phyloP scores from a whole-genome alignment of 2,797 vertebrate species.

The Pelodytes ibericus region DNA sequence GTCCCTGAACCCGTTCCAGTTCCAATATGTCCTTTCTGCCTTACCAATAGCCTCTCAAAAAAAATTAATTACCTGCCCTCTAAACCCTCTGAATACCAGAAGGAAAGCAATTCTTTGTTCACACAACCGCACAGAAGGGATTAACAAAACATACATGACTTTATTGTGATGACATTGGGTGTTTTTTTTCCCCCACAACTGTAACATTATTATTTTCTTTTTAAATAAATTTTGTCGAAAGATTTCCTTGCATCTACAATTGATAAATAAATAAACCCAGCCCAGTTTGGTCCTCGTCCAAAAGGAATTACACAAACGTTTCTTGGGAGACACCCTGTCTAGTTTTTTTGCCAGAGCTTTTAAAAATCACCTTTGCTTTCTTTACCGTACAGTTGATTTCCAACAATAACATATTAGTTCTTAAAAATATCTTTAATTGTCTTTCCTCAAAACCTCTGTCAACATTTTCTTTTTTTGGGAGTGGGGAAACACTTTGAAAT shows the following conservation, averaged over 20 bases:
- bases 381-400: background rate
- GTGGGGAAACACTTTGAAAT: conserved; percentile 5
- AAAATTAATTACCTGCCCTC: too few relatives aligned
- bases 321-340: conserved; percentile 28
- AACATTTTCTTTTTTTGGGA: background rate
- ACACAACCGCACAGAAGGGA: too few relatives aligned
- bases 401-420: conserved; percentile 16
- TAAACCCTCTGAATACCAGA: too few relatives aligned
- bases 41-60: too few relatives aligned
- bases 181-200: background rate
- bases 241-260: too few relatives aligned
- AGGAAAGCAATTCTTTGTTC: too few relatives aligned
- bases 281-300: background rate
- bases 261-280: too few relatives aligned
- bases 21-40: too few relatives aligned
- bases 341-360: conserved; percentile 3
- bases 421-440: background rate
- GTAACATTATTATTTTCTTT: background rate
- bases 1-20: too few relatives aligned
- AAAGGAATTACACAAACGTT: background rate
- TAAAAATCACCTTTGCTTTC: background rate
- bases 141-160: background rate
- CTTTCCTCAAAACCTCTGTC: conserved; percentile 1
- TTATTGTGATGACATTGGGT: background rate
- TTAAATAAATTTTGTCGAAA: too few relatives aligned